These are phyloP conservation scores for Stenodera caucasica DNA, from an alignment of 2,888 invertebrate genomes.

Conservation along the genomic window DNA sequence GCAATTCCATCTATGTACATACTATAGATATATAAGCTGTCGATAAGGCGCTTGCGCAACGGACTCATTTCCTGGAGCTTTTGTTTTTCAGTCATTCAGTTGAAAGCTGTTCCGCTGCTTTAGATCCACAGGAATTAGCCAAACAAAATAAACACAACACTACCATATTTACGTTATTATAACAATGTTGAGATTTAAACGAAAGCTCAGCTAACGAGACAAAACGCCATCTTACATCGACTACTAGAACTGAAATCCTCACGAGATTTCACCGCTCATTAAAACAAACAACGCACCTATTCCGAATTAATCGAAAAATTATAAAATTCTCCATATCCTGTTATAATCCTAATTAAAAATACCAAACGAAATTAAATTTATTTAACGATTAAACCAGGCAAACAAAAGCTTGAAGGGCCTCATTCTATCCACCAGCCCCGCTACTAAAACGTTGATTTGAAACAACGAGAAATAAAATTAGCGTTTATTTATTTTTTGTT, in stretches of 20 bases:
- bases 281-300: no score
- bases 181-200: not conserved
- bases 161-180: constrained; percentile 6
- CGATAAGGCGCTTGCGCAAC: constrained; percentile 16
- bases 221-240: not conserved
- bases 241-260: not conserved
- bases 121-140: constrained; percentile 13
- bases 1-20: not conserved
- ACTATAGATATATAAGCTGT: not conserved
- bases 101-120: constrained; percentile 13
- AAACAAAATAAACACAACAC: constrained; percentile 11
- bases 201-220: not conserved
- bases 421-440: not conserved
- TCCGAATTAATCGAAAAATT: no score
- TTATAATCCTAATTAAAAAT: constrained; percentile 20
- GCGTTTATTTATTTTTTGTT: constrained; percentile 8
- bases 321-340: no score
- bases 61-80: constrained; percentile 15
- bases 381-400: constrained; percentile 11
- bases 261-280: no score
- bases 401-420: constrained; percentile 15
- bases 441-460: not conserved
- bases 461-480: constrained; percentile 19
- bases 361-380: constrained; percentile 18
- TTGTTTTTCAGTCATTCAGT: constrained; percentile 21